Evolutionary conservation across 2,797 vertebrate species (phyloP).

Genomic region (Poeciliopsis gracilis): DNA sequence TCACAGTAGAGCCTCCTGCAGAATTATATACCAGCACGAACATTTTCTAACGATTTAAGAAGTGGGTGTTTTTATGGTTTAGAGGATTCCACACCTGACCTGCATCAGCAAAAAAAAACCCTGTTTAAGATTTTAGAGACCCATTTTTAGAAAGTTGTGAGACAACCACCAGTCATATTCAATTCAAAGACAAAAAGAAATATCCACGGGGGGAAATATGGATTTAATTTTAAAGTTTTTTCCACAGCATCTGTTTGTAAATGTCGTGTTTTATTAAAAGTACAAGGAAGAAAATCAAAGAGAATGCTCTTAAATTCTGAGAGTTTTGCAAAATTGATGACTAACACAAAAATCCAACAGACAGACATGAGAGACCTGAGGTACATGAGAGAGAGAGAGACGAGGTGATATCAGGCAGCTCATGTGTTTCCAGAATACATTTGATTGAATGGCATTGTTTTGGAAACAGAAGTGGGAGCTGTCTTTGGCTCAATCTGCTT

Average conservation of each 20-base stretch:
- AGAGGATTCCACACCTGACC: neutral
- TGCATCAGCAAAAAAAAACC: neutral
- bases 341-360: conserved; percentile 60
- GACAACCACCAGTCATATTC: neutral
- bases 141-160: neutral
- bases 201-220: neutral
- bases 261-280: conserved; percentile 1
- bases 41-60: neutral
- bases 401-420: conserved; percentile 63
- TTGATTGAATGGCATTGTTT: conserved; percentile 61
- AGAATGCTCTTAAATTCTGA: conserved; percentile 28
- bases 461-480: conserved; percentile 61
- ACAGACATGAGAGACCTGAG: conserved; percentile 58
- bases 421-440: conserved; percentile 64
- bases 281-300: conserved; percentile 17
- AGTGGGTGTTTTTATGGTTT: neutral
- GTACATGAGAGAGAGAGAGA: conserved; percentile 65
- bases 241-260: conserved; percentile 1
- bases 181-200: neutral
- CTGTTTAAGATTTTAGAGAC: neutral
- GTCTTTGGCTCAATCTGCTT: conserved; percentile 71
- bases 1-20: neutral
- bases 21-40: neutral
- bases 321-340: conserved; percentile 71
- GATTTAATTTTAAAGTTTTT: neutral